A percentile compares a stretch with the other conserved stretches of the same genome.
phyloP scores from a whole-genome alignment of 1,140 invertebrate genomes.

The Tetramorium parvispinum region DNA sequence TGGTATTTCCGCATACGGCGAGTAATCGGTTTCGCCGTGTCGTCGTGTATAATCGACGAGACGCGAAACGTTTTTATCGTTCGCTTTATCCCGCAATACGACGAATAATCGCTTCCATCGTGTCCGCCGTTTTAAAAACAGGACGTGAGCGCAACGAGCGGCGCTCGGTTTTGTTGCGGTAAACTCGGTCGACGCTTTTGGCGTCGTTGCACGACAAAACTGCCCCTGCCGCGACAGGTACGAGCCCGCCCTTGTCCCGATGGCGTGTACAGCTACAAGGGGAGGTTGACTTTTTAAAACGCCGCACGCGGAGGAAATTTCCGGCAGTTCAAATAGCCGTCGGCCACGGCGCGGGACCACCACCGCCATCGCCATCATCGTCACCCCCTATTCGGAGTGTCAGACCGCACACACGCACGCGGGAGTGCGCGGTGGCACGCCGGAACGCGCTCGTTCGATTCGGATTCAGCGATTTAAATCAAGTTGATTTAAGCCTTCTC shows the following conservation, averaged over 20 bases:
- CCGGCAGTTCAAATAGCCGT: slow-evolving; percentile 71
- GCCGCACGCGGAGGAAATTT: slow-evolving; percentile 60
- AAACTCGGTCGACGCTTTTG: slow-evolving; percentile 68
- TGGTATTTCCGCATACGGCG: slow-evolving; percentile 30
- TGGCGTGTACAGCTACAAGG: slow-evolving; percentile 14
- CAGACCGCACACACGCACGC: slow-evolving; percentile 6
- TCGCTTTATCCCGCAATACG: slow-evolving; percentile 47
- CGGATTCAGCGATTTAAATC: slow-evolving; percentile 73
- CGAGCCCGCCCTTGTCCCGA: slow-evolving; percentile 48
- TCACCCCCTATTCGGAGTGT: background rate
- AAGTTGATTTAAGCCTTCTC: slow-evolving; percentile 75
- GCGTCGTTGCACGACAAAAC: slow-evolving; percentile 68
- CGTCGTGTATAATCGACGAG: slow-evolving; percentile 69
- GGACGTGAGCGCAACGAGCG: slow-evolving; percentile 26
- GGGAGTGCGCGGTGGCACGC: slow-evolving; percentile 10
- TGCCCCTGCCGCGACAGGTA: slow-evolving; percentile 61
- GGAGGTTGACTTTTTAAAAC: slow-evolving; percentile 72
- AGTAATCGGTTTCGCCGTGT: slow-evolving; percentile 65
- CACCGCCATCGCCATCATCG: background rate
- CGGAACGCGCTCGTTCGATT: slow-evolving; percentile 64
- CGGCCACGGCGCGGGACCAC: slow-evolving; percentile 43
- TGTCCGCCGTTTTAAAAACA: slow-evolving; percentile 72
- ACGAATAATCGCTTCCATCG: slow-evolving; percentile 70
- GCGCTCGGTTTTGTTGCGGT: slow-evolving; percentile 34
- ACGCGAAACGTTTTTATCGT: slow-evolving; percentile 69